phyloP scores from a whole-genome alignment of 2,797 vertebrate genomes.

The Enteromius argenteus region DNA sequence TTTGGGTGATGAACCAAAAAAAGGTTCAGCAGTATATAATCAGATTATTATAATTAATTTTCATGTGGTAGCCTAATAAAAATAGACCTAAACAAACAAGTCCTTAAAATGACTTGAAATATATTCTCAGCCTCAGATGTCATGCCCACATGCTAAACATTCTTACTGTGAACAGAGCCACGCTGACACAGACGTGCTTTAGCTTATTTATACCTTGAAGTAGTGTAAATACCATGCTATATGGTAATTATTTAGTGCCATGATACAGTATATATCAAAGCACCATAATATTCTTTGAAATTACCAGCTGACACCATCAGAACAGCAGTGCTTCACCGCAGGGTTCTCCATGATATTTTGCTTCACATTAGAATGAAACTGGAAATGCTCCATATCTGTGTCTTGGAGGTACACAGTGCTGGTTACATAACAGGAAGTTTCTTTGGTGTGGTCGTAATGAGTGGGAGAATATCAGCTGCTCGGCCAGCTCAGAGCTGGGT shows the following conservation, averaged over 20 bases:
- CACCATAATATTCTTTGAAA: not conserved
- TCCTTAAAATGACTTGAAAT: no score
- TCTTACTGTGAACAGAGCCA: no score
- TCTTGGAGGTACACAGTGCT: slow-evolving; percentile 35
- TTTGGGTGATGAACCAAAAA: no score
- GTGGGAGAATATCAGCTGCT: slow-evolving; percentile 50
- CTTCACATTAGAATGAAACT: not conserved
- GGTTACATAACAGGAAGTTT: slow-evolving; percentile 51
- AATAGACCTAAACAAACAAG: no score
- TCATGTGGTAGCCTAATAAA: no score
- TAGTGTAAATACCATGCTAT: not conserved
- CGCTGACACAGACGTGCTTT: no score
- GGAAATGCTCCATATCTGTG: slow-evolving; percentile 29
- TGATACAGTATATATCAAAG: not conserved
- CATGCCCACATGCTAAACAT: no score
- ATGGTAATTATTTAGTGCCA: not conserved
- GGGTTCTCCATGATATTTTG: not conserved
- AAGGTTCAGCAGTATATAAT: no score
- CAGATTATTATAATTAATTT: no score
- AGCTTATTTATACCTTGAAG: no score
- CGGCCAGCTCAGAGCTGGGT: slow-evolving; percentile 30
- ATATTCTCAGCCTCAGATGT: no score
- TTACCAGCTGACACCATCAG: not conserved
- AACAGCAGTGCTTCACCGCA: not conserved
- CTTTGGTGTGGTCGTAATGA: slow-evolving; percentile 49